phyloP scores from a whole-genome alignment of 2,797 vertebrate genomes.

The Chromobotia macracanthus region DNA sequence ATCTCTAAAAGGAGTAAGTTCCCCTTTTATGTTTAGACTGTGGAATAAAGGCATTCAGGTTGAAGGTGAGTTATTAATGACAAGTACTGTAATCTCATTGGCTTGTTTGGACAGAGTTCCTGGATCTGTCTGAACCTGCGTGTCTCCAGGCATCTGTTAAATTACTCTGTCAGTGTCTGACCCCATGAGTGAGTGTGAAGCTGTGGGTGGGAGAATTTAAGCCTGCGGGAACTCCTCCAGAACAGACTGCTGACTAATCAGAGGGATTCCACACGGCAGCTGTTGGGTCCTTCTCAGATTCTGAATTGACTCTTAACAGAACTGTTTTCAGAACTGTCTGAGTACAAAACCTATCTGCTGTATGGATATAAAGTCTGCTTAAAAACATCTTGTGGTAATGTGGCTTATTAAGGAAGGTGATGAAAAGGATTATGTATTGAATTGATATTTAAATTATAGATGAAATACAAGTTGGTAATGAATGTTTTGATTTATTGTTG shows the following conservation, averaged over 20 bases:
- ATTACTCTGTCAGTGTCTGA: slow-evolving; percentile 40
- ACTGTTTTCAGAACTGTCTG: slow-evolving; percentile 21
- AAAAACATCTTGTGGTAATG: too few relatives aligned
- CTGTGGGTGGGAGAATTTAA: slow-evolving; percentile 54
- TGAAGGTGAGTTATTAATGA: too few relatives aligned
- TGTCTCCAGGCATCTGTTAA: slow-evolving; percentile 48
- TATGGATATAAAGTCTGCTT: slow-evolving; percentile 6
- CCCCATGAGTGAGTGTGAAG: slow-evolving; percentile 40
- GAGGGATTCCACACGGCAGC: slow-evolving; percentile 45
- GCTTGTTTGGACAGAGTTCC: neutral
- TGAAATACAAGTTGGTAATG: neutral
- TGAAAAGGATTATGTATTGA: neutral
- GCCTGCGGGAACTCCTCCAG: slow-evolving; percentile 49
- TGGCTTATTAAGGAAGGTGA: neutral
- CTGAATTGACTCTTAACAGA: slow-evolving; percentile 33
- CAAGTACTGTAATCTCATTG: neutral
- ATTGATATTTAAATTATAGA: neutral
- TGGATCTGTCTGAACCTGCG: slow-evolving; percentile 47
- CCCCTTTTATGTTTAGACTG: neutral
- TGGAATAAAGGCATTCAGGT: neutral
- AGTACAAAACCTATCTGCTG: slow-evolving; percentile 3
- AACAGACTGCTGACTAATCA: slow-evolving; percentile 61
- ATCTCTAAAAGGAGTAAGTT: too few relatives aligned
- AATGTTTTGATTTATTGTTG: neutral
- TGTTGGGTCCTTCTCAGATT: slow-evolving; percentile 30